Conservation (phyloP, 2,888 invertebrate species). For the Biston betularia region DNA sequence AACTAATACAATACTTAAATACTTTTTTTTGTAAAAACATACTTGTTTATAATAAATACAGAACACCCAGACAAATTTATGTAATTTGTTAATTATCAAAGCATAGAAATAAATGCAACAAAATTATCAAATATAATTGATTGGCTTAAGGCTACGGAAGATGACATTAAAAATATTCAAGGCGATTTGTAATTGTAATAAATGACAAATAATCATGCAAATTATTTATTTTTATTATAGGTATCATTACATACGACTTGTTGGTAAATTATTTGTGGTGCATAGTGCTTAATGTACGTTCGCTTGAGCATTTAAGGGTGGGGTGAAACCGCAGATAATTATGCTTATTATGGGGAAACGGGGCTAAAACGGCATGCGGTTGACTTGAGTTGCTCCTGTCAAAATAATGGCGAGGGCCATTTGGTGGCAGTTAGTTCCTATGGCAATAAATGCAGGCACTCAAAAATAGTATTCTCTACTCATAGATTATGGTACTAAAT, state of each 20-base stretch:
- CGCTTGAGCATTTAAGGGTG: constrained; percentile 67
- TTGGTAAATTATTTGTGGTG: constrained; percentile 62
- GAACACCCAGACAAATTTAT: too few species aligned
- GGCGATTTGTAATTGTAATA: constrained; percentile 58
- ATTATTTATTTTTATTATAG: constrained; percentile 53
- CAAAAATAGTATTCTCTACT: background rate
- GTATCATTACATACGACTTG: constrained; percentile 61
- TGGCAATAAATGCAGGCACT: constrained; percentile 28
- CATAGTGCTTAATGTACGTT: constrained; percentile 60
- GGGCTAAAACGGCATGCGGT: constrained; percentile 65
- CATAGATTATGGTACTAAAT: too few species aligned
- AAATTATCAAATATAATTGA: constrained; percentile 43
- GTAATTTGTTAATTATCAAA: background rate
- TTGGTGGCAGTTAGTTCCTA: constrained; percentile 41
- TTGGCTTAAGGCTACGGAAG: constrained; percentile 60
- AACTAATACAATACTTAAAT: too few species aligned
- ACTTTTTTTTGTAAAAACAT: too few species aligned
- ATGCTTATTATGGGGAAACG: constrained; percentile 61
- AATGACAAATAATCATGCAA: constrained; percentile 67
- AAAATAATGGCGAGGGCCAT: constrained; percentile 47
- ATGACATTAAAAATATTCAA: constrained; percentile 61
- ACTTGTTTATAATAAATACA: too few species aligned
- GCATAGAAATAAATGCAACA: constrained; percentile 25
- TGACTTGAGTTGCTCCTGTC: constrained; percentile 57
- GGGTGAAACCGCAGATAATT: constrained; percentile 69